phyloP scores from a whole-genome alignment of 2,113 vertebrate genomes.

The Nerophis lumbriciformis region DNA sequence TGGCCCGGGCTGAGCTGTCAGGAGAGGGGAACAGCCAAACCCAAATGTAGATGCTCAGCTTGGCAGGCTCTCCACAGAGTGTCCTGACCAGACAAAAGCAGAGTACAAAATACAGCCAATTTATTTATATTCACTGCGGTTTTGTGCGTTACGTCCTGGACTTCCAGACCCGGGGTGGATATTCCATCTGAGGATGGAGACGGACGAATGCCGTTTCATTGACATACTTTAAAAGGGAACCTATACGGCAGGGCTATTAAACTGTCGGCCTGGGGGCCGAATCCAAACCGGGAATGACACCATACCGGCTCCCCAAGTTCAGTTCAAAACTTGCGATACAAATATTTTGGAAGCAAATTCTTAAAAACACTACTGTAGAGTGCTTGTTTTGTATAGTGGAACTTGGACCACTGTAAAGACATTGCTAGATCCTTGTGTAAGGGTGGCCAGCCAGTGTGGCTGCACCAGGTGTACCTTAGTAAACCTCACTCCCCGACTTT shows the following conservation, averaged over 20 bases:
- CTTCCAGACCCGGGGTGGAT: constrained; percentile 72
- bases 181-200: constrained; percentile 65
- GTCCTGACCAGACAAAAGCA: constrained; percentile 72
- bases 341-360: no score
- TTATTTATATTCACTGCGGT: constrained; percentile 75
- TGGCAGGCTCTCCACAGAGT: constrained; percentile 58
- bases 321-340: no score
- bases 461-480: no score
- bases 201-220: constrained; percentile 65
- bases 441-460: no score
- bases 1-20: constrained; percentile 55
- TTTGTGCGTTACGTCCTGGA: constrained; percentile 72
- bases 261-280: no score
- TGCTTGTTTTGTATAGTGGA: no score
- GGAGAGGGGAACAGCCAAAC: constrained; percentile 72
- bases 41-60: constrained; percentile 75
- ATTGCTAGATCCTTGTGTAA: no score
- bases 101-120: constrained; percentile 67
- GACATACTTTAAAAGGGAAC: constrained; percentile 51
- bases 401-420: no score
- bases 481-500: no score
- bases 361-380: no score
- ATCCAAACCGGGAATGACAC: no score
- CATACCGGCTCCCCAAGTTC: no score
- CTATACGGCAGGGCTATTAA: constrained; percentile 1